Evolutionary conservation across 2,797 vertebrate genomes (phyloP), one percentile per base, ranked within the genome.

Genomic region (Crypturellus tataupa): DNA sequence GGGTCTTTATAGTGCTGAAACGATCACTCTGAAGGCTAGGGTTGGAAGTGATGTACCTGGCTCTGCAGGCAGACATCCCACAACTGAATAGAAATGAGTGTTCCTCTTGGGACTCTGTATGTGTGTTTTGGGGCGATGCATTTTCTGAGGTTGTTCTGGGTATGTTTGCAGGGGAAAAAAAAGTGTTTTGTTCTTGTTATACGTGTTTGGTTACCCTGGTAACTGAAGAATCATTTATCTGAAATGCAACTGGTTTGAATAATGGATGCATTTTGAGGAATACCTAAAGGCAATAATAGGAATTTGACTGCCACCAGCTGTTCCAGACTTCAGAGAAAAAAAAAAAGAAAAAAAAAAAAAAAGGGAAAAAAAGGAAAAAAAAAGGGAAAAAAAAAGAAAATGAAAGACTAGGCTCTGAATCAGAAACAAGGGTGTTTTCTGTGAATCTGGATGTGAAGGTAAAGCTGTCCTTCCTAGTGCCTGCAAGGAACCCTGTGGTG

Each of bases 201-300:
- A 87, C 7, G 5, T 78, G 69, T 93, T 89, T 89, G 63, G 79
- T 95, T 94, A 63, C 90, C 89, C 67, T 85, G 82, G 92, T 79
- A 94, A 93, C 86, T 46, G 60, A 67, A 92, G 73, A 90, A 85
- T 92, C 92, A 89, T 91, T 95, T 33, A 60, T 63, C 67, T 94
- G 76, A 95, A 96, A 93, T 91, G 63, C 63, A 87, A 80, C 59
- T 44, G 55, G 69, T 70, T 93, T 84, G 69, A 85, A 56, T 95
- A 95, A 92, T 92, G 92, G 92, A 96, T 89, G 59, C 70, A 72
- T 95, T 93, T 92, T 92, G 77, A 77, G 63, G 82, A 63, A 89
- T 81, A 65, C 85, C 96, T 91, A 88, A 42, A 72, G 89, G 92
- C 87, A 87, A 70, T 95, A 92, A 95, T 59, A 87, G 55, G 62